Evolutionary conservation across 2,113 vertebrate genomes (phyloP).

Genomic region (Trematocara marginatum): DNA sequence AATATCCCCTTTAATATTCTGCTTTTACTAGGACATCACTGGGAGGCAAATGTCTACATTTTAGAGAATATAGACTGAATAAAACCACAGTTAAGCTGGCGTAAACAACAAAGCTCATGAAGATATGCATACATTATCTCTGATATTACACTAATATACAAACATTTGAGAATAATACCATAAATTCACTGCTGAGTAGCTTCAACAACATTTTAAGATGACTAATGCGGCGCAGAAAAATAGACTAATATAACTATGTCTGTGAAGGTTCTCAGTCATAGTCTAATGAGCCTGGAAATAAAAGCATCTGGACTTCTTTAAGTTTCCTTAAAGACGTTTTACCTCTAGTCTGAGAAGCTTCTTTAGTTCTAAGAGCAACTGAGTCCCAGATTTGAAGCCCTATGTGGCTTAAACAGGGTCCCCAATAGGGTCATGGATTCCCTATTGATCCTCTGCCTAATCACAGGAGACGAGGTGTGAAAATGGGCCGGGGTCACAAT

Average conservation of each 20-base stretch:
- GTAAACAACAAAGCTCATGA: neutral
- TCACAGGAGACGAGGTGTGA: neutral
- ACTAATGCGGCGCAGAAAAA: neutral
- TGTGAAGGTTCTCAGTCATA: neutral
- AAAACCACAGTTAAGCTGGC: neutral
- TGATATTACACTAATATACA: neutral
- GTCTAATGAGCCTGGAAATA: fast-evolving
- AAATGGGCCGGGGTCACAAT: neutral
- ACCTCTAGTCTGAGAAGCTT: neutral
- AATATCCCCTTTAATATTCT: neutral
- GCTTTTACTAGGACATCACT: neutral
- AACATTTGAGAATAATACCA: neutral
- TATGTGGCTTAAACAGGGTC: neutral
- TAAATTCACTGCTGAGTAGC: neutral
- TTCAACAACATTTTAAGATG: neutral
- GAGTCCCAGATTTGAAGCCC: neutral
- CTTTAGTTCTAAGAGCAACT: fast-evolving
- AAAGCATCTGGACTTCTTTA: neutral
- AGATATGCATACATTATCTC: neutral
- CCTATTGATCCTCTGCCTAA: neutral
- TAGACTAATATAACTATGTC: neutral
- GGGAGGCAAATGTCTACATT: neutral
- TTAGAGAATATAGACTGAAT: neutral
- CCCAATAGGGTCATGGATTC: neutral
- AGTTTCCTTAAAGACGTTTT: neutral